phyloP scores from a whole-genome alignment of 1,140 invertebrate genomes.

The Pogonus chalceus region DNA sequence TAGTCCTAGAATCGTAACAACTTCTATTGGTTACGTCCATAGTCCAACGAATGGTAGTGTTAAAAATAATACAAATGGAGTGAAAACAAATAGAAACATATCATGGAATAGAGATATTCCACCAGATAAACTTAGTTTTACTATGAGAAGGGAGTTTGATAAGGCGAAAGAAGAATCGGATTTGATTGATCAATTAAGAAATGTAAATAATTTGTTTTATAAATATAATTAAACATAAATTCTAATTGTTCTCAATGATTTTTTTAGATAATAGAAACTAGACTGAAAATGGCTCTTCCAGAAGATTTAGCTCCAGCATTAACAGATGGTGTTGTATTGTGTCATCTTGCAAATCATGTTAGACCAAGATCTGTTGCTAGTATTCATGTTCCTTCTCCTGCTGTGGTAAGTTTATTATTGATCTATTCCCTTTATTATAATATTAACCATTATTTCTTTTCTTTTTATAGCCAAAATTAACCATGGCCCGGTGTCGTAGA shows the following conservation, averaged over 20 bases:
- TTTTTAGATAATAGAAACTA: constrained; percentile 76
- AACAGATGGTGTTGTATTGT: constrained; percentile 84
- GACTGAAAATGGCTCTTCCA: constrained; percentile 80
- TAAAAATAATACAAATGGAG: constrained; percentile 32
- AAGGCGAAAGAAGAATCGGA: constrained; percentile 82
- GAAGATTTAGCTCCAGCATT: constrained; percentile 77
- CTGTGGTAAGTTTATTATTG: constrained; percentile 60
- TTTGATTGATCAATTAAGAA: constrained; percentile 70
- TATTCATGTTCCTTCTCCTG: constrained; percentile 89
- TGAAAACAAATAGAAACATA: constrained; percentile 41
- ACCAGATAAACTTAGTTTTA: constrained; percentile 74
- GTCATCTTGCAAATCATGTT: constrained; percentile 88
- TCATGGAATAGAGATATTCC: constrained; percentile 61
- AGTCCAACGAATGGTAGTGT: constrained; percentile 29
- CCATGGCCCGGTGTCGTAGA: constrained; percentile 82
- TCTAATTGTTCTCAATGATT: background rate
- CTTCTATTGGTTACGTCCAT: constrained; percentile 45
- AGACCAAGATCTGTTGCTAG: constrained; percentile 79
- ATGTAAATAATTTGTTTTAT: constrained; percentile 46
- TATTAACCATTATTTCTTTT: constrained; percentile 14
- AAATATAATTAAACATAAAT: background rate
- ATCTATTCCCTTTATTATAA: too few relatives aligned
- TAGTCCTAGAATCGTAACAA: constrained; percentile 43
- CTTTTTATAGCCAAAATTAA: constrained; percentile 75
- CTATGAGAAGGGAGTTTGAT: constrained; percentile 84